Evolutionary conservation across 2,113 vertebrate species (phyloP).

Genomic region (Paramisgurnus dabryanus): DNA sequence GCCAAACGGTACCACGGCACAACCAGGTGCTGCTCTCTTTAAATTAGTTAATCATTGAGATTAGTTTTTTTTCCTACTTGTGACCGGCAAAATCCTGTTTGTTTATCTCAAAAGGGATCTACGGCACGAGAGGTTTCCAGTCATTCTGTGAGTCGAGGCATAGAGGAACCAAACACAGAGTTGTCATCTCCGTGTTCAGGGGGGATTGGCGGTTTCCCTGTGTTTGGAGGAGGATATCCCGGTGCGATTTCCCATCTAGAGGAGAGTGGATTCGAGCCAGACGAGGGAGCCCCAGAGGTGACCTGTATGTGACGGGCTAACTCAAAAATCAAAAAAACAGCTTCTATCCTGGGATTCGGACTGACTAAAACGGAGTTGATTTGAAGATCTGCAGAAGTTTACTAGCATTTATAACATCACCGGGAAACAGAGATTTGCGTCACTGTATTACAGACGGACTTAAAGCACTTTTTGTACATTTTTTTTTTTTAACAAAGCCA

Average conservation of each 20-base stretch:
- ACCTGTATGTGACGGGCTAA: slow-evolving; percentile 85
- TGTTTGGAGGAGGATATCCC: slow-evolving; percentile 77
- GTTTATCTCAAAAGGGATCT: slow-evolving; percentile 46
- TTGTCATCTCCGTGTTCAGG: slow-evolving; percentile 60
- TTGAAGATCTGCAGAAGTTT: not conserved
- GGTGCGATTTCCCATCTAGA: slow-evolving; percentile 84
- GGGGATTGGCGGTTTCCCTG: slow-evolving; percentile 76
- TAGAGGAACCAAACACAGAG: slow-evolving; percentile 49
- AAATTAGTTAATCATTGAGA: too few relatives aligned
- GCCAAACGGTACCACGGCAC: slow-evolving; percentile 49
- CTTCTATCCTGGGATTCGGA: not conserved
- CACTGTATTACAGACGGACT: not conserved
- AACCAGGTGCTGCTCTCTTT: slow-evolving; percentile 64
- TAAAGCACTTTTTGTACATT: slow-evolving; percentile 12
- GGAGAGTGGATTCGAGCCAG: slow-evolving; percentile 88
- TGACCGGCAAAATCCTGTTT: not conserved
- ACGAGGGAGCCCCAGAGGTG: slow-evolving; percentile 92
- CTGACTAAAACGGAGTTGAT: not conserved
- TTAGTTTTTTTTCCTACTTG: too few relatives aligned
- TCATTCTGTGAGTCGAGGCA: slow-evolving; percentile 58
- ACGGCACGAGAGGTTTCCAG: slow-evolving; percentile 56
- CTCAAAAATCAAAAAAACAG: not conserved
- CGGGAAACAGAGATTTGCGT: slow-evolving; percentile 1
- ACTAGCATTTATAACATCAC: not conserved
- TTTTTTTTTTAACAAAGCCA: slow-evolving; percentile 44